Percentiles rank a stretch among this genome's conserved stretches.
Evolutionary conservation across 2,888 invertebrate species (phyloP).

Genomic region (Sturmia bella): DNA sequence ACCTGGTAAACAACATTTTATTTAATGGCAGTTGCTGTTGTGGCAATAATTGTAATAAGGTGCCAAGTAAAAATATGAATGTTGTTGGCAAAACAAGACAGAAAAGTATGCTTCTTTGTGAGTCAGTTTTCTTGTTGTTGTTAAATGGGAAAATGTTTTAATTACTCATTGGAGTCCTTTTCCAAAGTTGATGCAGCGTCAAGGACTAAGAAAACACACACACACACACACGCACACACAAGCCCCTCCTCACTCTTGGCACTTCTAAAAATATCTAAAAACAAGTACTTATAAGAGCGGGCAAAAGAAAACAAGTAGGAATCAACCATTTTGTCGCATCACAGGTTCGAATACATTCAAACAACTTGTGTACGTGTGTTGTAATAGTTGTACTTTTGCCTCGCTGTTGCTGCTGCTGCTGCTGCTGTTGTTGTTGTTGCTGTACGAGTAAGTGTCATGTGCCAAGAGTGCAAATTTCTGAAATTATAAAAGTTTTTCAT

Average conservation of each 20-base stretch:
- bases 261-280: conserved; percentile 35
- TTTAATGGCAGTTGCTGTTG: conserved; percentile 54
- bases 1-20: conserved; percentile 32
- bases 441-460: conserved; percentile 61
- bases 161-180: conserved; percentile 78
- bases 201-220: conserved; percentile 54
- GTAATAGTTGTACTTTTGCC: conserved; percentile 32
- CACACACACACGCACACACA: no score
- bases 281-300: conserved; percentile 47
- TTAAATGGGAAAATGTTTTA: conserved; percentile 77
- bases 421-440: conserved; percentile 8
- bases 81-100: conserved; percentile 29
- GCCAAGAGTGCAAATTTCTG: conserved; percentile 65
- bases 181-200: conserved; percentile 67
- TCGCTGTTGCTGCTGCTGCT: background rate
- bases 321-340: conserved; percentile 68
- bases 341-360: conserved; percentile 30
- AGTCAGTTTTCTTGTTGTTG: conserved; percentile 69
- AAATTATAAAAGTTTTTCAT: conserved; percentile 71
- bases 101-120: conserved; percentile 70
- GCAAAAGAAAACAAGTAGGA: conserved; percentile 50
- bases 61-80: conserved; percentile 67
- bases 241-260: background rate
- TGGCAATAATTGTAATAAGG: conserved; percentile 66
- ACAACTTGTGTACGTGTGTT: conserved; percentile 16